Conservation (phyloP, 1,140 invertebrate species). For the Glomeris maerens region DNA sequence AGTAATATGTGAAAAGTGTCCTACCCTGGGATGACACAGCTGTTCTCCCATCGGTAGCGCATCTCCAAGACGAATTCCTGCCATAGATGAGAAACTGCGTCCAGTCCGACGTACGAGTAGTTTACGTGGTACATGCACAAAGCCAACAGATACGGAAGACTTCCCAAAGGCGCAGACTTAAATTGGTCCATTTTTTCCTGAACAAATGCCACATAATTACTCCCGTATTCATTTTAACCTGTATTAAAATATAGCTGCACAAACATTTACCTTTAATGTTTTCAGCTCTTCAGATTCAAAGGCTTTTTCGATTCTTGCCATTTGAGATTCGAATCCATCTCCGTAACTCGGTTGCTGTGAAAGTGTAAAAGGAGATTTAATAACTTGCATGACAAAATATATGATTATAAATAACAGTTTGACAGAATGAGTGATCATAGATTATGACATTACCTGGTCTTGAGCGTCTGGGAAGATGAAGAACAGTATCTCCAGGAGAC, state of each 20-base stretch:
- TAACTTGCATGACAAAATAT: not conserved
- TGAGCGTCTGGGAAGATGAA: conserved; percentile 82
- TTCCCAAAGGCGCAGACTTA: conserved; percentile 59
- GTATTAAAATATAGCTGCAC: too few species aligned
- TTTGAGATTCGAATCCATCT: not conserved
- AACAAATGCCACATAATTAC: conserved; percentile 3
- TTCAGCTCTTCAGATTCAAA: not conserved
- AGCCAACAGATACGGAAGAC: conserved; percentile 69
- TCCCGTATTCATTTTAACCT: not conserved
- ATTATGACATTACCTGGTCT: conserved; percentile 24
- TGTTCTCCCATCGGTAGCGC: conserved; percentile 74
- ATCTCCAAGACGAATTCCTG: conserved; percentile 81
- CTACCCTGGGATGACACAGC: conserved; percentile 66
- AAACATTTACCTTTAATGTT: not conserved
- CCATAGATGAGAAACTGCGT: conserved; percentile 77
- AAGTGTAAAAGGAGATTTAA: not conserved
- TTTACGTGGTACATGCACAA: conserved; percentile 62
- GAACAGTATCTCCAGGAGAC: conserved; percentile 60
- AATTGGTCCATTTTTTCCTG: conserved; percentile 17
- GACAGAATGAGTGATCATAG: not conserved
- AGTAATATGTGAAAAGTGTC: too few species aligned
- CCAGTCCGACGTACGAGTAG: conserved; percentile 57
- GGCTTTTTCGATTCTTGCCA: not conserved
- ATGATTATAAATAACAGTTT: not conserved
- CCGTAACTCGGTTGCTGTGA: not conserved